Percentiles rank a stretch among this genome's conserved stretches.
phyloP scores from a whole-genome alignment of 2,797 vertebrate genomes.

The Atherinosoma microstoma region DNA sequence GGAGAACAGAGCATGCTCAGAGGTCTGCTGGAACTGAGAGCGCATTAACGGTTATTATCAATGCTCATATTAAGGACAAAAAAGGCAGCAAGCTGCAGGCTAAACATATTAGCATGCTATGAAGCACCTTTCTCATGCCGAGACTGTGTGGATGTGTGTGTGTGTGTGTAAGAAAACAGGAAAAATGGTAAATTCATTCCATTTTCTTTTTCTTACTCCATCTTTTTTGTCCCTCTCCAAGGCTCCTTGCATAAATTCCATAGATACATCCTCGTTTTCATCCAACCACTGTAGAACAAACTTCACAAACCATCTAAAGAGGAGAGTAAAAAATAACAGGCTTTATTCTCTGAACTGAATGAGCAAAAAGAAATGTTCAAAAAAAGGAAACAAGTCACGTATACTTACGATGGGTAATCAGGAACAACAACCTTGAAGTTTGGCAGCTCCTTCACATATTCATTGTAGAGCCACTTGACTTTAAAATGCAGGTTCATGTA shows the following conservation, averaged over 20 bases:
- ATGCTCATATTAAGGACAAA: background rate
- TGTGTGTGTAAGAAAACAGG: background rate
- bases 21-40: constrained; percentile 96
- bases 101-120: background rate
- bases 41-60: background rate
- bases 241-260: constrained; percentile 97
- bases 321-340: background rate
- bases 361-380: too few relatives aligned
- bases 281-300: constrained; percentile 98
- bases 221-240: constrained; percentile 98
- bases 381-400: background rate
- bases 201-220: constrained; percentile 84
- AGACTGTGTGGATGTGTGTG: background rate
- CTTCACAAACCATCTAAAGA: constrained; percentile 93
- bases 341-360: background rate
- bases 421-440: constrained; percentile 88
- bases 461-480: constrained; percentile 98
- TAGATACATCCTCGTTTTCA: constrained; percentile 97
- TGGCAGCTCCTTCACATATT: constrained; percentile 92
- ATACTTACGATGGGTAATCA: constrained; percentile 94
- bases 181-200: background rate
- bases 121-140: background rate
- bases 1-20: constrained; percentile 97
- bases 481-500: constrained; percentile 99
- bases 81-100: background rate